Conservation (phyloP, 2,797 vertebrate genomes). For the Acanthurus lineatus region DNA sequence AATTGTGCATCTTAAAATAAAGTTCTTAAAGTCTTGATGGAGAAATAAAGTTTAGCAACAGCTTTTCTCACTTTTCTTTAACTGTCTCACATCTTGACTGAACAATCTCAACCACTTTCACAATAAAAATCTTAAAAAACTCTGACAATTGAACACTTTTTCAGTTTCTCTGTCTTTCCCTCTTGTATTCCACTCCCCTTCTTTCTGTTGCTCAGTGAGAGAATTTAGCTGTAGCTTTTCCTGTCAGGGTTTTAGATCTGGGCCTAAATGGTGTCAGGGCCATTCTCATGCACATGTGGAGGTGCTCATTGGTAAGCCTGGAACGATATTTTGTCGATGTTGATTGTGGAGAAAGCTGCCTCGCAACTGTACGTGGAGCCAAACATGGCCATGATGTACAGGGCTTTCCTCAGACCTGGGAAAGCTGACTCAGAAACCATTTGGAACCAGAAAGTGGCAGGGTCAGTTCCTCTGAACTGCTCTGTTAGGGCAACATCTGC, state of each 20-base stretch:
- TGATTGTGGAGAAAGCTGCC: background rate
- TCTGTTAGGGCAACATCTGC: slow-evolving; percentile 35
- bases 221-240: background rate
- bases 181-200: no score
- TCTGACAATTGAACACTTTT: no score
- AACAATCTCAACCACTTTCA: no score
- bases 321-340: background rate
- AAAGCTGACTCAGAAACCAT: slow-evolving; percentile 25
- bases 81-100: no score
- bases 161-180: no score
- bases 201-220: background rate
- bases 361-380: background rate
- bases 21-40: no score
- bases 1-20: no score
- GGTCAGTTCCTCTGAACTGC: slow-evolving; percentile 35
- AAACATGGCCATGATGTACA: slow-evolving; percentile 17
- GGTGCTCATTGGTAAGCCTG: background rate
- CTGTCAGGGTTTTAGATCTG: background rate
- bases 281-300: background rate
- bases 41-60: no score
- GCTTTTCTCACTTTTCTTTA: no score
- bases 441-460: slow-evolving; percentile 12
- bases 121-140: no score
- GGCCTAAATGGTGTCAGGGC: background rate
- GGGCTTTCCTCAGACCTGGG: slow-evolving; percentile 29